Evolutionary conservation across 2,797 vertebrate genomes (phyloP).

Genomic region (Urophycis tenuis): DNA sequence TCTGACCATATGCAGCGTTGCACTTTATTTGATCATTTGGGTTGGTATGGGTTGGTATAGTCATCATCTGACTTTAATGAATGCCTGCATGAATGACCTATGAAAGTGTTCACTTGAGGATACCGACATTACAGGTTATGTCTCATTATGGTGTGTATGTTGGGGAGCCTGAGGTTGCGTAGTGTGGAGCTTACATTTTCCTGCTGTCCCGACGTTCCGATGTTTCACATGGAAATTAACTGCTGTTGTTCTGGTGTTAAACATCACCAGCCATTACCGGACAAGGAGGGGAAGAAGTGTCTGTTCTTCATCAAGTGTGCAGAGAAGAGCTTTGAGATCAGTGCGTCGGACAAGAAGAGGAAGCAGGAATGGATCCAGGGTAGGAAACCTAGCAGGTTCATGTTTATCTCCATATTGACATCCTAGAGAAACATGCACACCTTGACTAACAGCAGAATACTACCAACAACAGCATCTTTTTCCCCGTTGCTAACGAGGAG

Average conservation of each 20-base stretch:
- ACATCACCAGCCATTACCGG: slow-evolving; percentile 78
- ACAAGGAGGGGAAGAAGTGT: slow-evolving; percentile 95
- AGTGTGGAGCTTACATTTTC: too few species aligned
- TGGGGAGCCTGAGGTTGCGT: neutral
- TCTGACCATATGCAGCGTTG: neutral
- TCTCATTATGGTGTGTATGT: neutral
- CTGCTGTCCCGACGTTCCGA: neutral
- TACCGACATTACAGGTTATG: neutral
- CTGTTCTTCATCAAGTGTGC: slow-evolving; percentile 89
- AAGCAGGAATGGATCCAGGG: slow-evolving; percentile 99
- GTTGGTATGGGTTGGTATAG: neutral
- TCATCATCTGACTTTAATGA: neutral
- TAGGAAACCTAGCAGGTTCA: slow-evolving; percentile 46
- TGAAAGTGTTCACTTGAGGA: neutral
- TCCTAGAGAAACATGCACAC: neutral
- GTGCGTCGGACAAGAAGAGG: slow-evolving; percentile 95
- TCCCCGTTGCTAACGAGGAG: too few species aligned
- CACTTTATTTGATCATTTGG: neutral
- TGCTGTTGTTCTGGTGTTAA: slow-evolving; percentile 10
- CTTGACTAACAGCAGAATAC: neutral
- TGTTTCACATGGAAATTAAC: neutral
- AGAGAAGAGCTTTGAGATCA: slow-evolving; percentile 93
- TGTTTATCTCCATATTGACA: neutral
- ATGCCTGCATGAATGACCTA: neutral
- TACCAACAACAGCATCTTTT: too few species aligned